Base-by-base conservation (phyloP, 2,797 vertebrate species). In the Apogon hyalosoma region DNA sequence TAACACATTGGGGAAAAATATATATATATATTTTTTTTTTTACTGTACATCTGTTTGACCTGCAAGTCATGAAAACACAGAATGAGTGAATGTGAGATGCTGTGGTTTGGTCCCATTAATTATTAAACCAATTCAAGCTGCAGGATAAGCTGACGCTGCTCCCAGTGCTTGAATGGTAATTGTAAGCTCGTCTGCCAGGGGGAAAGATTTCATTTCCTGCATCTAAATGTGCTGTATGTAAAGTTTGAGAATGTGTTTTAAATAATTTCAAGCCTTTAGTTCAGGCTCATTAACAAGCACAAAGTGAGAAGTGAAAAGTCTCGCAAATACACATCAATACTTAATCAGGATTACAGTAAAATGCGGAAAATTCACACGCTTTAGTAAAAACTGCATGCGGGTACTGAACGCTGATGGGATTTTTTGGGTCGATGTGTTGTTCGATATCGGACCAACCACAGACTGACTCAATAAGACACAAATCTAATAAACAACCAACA, bases 81-180 rank as follows among this genome's bases (percentile, higher is more conserved):
- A 24, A 4, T 24, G 21, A 24, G 4, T 79, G 57, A 75, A 68
- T 73, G 59, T 75, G 49, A 70, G 21, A 73, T 69, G 48, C 57
- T 69, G 54, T 39, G 60, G 71, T 79, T 71, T 73, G 73, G 62
- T 77, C 60, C 40, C 71, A 85, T 69, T 4, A 58, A 81, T 81
- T 69, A 85, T 85, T 79, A 47, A 83, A 70, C 18, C 14, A 47
- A 73, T 80, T 56, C 40, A 54, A 53, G 55, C 31, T 11, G 11
- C 58, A 40, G 55, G 69, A 82, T 77, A 40, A 57, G 83, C 77
- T 84, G 77, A 82, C 42, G 42, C 42, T 67, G 77, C 83, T 61
- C 31, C 47, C 59, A 11, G 15, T 9, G 19, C 36, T 21, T 72
- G 66, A 79, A 73, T 61, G 53, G 56, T 62, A 82, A 78, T 58